A percentile compares a stretch with the other conserved stretches of the same genome.
These are phyloP conservation scores for Petrocephalus microphthalmus DNA, from an alignment of 2,113 vertebrate species.

Conservation along the genomic window DNA sequence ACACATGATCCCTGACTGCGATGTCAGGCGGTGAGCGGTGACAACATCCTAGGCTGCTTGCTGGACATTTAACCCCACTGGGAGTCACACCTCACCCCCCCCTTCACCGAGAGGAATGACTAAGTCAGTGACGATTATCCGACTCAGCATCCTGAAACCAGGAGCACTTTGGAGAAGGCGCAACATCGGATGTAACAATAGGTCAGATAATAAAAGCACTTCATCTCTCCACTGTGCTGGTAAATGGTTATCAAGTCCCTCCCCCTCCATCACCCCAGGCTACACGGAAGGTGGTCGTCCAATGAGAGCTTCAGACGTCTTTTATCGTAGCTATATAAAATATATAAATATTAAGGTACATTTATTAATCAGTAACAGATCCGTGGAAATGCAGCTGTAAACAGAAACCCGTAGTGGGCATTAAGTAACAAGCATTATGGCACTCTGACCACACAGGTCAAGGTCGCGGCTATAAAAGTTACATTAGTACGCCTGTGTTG, in stretches of 20 bases:
- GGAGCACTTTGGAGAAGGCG: neutral
- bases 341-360: neutral
- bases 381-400: neutral
- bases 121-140: neutral
- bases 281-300: neutral
- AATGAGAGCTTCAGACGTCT: neutral
- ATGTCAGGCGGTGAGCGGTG: neutral
- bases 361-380: neutral
- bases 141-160: neutral
- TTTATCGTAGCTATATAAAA: neutral
- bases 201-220: neutral
- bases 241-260: neutral
- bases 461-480: neutral
- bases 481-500: neutral
- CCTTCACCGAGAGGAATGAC: neutral
- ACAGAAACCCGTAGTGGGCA: neutral
- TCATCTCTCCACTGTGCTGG: neutral
- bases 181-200: neutral
- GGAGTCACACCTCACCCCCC: neutral
- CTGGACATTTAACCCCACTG: neutral
- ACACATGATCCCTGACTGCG: neutral
- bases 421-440: neutral
- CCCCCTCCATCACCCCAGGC: neutral
- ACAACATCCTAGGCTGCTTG: neutral
- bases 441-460: neutral